A percentile compares a stretch with the other conserved stretches of the same genome.
Conservation (phyloP, 1,140 invertebrate genomes). For the Papilio glaucus region DNA sequence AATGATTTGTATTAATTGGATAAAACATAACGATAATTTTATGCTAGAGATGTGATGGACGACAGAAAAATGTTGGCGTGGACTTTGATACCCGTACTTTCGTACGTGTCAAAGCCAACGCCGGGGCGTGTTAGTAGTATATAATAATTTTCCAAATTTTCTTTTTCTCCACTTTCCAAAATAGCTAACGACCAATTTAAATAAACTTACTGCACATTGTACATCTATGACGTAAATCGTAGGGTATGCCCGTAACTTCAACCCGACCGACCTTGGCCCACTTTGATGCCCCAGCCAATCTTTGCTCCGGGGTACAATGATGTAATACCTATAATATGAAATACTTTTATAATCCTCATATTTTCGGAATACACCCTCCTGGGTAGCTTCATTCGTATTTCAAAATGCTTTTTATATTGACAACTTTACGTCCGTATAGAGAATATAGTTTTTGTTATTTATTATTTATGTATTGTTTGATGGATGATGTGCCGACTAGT, state of each 20-base stretch:
- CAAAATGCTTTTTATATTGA: not conserved
- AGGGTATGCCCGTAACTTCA: not conserved
- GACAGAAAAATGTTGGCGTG: too few species aligned
- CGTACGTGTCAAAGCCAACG: too few species aligned
- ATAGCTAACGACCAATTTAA: not conserved
- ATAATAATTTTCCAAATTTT: not conserved
- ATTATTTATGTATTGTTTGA: not conserved
- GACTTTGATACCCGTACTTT: too few species aligned
- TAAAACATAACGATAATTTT: too few species aligned
- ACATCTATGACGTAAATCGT: slow-evolving; percentile 1
- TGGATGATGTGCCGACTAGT: too few species aligned
- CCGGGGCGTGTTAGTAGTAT: too few species aligned
- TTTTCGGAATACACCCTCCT: not conserved
- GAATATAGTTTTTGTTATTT: not conserved
- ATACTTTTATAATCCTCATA: not conserved
- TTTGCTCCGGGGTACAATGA: not conserved
- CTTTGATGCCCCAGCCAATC: slow-evolving; percentile 19
- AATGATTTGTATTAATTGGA: too few species aligned
- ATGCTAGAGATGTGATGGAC: too few species aligned
- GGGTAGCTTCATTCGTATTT: slow-evolving; percentile 12
- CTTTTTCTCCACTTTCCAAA: not conserved
- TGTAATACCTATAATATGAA: too few species aligned
- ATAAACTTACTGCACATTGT: not conserved
- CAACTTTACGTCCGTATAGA: not conserved
- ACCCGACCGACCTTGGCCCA: slow-evolving; percentile 28